phyloP scores from a whole-genome alignment of 2,113 vertebrate genomes.

The Pomatorhinus ruficollis region DNA sequence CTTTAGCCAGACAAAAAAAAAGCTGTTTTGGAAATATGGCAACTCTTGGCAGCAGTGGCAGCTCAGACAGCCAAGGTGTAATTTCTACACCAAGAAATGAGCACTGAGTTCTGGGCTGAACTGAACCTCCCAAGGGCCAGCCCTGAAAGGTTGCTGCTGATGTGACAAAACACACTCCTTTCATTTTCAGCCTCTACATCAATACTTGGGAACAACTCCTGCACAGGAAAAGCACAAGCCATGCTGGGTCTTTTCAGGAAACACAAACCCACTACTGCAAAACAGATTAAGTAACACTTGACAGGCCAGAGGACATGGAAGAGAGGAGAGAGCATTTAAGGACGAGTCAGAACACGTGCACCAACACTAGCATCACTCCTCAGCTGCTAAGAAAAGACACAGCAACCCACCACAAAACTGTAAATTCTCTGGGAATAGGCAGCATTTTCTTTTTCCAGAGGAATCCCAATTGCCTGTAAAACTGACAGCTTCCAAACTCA shows the following conservation, averaged over 20 bases:
- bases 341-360: not conserved
- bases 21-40: not conserved
- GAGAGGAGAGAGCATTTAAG: not conserved
- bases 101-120: not conserved
- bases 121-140: not conserved
- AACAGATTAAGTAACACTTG: not conserved
- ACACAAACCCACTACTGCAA: not conserved
- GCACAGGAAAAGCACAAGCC: not conserved
- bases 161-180: not conserved
- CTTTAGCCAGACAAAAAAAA: not conserved
- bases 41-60: not conserved
- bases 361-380: not conserved
- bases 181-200: not conserved
- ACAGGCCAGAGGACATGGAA: not conserved
- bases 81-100: not conserved
- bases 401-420: not conserved
- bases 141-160: not conserved
- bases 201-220: not conserved
- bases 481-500: not conserved
- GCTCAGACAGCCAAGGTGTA: not conserved
- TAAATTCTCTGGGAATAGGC: not conserved
- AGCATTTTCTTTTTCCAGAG: not conserved
- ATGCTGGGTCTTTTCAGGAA: not conserved
- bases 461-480: not conserved
- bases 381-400: not conserved